Conservation (phyloP, 2,888 invertebrate species). For the Calliscelio sp. region DNA sequence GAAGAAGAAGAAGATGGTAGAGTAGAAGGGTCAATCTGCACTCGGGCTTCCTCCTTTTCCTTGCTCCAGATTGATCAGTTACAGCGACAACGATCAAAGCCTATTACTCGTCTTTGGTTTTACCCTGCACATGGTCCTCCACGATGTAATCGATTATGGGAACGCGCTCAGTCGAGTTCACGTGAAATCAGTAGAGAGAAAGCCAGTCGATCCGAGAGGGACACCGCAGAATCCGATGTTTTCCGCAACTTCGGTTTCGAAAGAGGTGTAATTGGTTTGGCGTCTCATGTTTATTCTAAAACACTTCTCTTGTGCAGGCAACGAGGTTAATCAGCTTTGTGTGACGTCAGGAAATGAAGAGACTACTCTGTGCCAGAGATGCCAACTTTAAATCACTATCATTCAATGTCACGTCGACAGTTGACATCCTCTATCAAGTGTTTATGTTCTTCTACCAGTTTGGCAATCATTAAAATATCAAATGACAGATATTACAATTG, state of each 20-base stretch:
- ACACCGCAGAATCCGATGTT: slow-evolving; percentile 50
- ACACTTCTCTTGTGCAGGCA: slow-evolving; percentile 23
- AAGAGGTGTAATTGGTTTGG: slow-evolving; percentile 50
- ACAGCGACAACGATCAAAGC: slow-evolving; percentile 56
- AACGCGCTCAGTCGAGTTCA: slow-evolving; percentile 51
- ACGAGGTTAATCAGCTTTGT: slow-evolving; percentile 29
- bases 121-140: slow-evolving; percentile 41
- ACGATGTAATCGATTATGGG: slow-evolving; percentile 67
- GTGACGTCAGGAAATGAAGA: slow-evolving; percentile 18
- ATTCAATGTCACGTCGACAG: no score
- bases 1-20: no score
- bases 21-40: slow-evolving; percentile 33
- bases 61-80: slow-evolving; percentile 78
- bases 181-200: slow-evolving; percentile 58
- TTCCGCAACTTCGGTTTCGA: slow-evolving; percentile 60
- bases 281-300: slow-evolving; percentile 53
- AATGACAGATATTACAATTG: no score
- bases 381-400: no score
- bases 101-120: slow-evolving; percentile 58
- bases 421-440: no score
- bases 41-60: slow-evolving; percentile 53
- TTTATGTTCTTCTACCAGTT: no score
- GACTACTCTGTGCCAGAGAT: no score
- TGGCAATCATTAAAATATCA: no score
- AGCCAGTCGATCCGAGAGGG: slow-evolving; percentile 40